These are phyloP conservation scores for Nomada fabriciana DNA, from an alignment of 2,888 invertebrate genomes.

Conservation along the genomic window DNA sequence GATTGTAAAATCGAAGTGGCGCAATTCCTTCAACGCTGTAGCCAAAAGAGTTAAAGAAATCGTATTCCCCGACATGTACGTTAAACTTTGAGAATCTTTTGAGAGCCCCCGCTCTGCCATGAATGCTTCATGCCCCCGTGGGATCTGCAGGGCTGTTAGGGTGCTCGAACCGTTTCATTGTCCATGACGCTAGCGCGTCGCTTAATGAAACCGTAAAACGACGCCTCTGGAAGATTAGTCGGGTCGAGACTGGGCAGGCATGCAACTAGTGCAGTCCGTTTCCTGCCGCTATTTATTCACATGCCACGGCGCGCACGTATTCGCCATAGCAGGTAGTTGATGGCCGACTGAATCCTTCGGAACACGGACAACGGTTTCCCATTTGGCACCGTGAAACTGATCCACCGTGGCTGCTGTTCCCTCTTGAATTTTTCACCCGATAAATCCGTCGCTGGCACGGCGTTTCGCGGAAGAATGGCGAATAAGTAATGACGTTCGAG, in stretches of 20 bases:
- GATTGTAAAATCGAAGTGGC: too few species aligned
- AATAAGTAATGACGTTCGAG: slow-evolving; percentile 61
- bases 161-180: slow-evolving; percentile 33
- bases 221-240: slow-evolving; percentile 42
- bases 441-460: slow-evolving; percentile 70
- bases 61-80: not conserved
- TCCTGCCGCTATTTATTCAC: slow-evolving; percentile 55
- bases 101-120: not conserved
- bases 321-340: slow-evolving; percentile 48
- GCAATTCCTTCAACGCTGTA: too few species aligned
- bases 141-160: not conserved
- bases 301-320: slow-evolving; percentile 6
- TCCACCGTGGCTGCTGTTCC: slow-evolving; percentile 57
- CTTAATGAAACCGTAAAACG: slow-evolving; percentile 52
- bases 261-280: slow-evolving; percentile 35
- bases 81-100: not conserved
- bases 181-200: slow-evolving; percentile 13
- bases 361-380: slow-evolving; percentile 76
- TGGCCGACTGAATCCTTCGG: slow-evolving; percentile 60
- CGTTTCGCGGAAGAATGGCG: slow-evolving; percentile 42
- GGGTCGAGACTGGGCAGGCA: slow-evolving; percentile 5
- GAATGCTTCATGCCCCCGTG: slow-evolving; percentile 1
- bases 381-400: slow-evolving; percentile 72
- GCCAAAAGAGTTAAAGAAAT: not conserved
- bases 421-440: slow-evolving; percentile 76